Percentiles rank a stretch among this genome's conserved stretches.
These are phyloP conservation scores for Ophioninae sp. DNA, from an alignment of 2,888 invertebrate species.

Conservation along the genomic window DNA sequence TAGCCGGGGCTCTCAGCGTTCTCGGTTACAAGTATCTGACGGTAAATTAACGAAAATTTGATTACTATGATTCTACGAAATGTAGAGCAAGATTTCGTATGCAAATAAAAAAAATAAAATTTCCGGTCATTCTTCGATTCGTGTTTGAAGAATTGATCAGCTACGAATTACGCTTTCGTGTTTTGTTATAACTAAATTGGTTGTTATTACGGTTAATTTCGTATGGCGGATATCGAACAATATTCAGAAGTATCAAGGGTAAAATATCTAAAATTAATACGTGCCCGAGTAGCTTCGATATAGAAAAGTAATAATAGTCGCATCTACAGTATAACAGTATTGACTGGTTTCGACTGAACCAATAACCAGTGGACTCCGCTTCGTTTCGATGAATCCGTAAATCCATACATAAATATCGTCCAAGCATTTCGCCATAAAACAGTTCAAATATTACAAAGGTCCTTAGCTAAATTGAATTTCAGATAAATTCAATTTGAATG, in stretches of 20 bases:
- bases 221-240: not conserved
- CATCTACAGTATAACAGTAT: not conserved
- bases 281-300: not conserved
- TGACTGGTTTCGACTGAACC: not conserved
- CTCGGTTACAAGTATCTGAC: conserved; percentile 90
- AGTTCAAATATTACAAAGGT: too few relatives aligned
- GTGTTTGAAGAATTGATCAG: not conserved
- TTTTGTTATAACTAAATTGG: not conserved
- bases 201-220: not conserved
- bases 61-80: not conserved
- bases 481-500: too few relatives aligned
- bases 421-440: not conserved
- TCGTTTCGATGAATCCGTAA: not conserved
- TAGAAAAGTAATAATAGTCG: not conserved
- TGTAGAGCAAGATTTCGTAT: not conserved
- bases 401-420: not conserved
- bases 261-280: not conserved
- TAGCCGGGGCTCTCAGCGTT: conserved; percentile 91
- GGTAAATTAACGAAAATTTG: conserved; percentile 82
- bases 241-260: too few relatives aligned
- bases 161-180: not conserved
- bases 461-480: too few relatives aligned
- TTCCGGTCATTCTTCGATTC: not conserved
- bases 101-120: not conserved
- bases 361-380: not conserved